Evolutionary conservation across 2,113 vertebrate species (phyloP).

Genomic region (Sylvia atricapilla): DNA sequence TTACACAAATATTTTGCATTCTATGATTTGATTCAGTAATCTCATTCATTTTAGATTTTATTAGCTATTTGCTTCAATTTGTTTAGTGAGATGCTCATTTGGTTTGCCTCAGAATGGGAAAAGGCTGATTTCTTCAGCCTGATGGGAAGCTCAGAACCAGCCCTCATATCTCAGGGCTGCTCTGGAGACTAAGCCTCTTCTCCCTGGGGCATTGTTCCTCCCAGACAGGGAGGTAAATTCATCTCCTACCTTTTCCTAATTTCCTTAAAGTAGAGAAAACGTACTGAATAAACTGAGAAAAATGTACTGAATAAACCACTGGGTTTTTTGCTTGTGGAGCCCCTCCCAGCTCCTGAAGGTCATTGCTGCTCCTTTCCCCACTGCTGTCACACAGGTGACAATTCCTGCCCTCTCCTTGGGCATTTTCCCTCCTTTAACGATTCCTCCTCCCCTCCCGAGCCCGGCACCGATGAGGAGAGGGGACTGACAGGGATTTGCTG

Average conservation of each 20-base stretch:
- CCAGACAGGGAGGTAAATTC: not conserved
- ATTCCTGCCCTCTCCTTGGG: not conserved
- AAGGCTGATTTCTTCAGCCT: constrained; percentile 33
- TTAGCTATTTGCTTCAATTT: constrained; percentile 43
- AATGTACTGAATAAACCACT: not conserved
- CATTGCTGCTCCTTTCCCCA: not conserved
- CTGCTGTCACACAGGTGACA: not conserved
- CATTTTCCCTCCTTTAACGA: not conserved
- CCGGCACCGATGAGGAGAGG: not conserved
- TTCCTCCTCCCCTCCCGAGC: not conserved
- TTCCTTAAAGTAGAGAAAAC: not conserved
- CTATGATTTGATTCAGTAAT: constrained; percentile 27
- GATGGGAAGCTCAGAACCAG: constrained; percentile 3
- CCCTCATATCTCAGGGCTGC: not conserved
- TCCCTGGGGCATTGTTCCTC: not conserved
- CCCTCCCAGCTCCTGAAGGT: not conserved
- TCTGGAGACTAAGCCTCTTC: not conserved
- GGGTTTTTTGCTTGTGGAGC: not conserved
- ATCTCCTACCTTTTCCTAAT: not conserved
- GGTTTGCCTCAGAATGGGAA: constrained; percentile 3
- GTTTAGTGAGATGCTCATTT: constrained; percentile 20
- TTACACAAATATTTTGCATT: constrained; percentile 64
- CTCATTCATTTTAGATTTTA: constrained; percentile 55
- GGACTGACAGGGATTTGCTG: not conserved
- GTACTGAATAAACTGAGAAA: not conserved